Evolutionary conservation across 2,797 vertebrate genomes (phyloP).

Genomic region (Acanthiza pusilla): DNA sequence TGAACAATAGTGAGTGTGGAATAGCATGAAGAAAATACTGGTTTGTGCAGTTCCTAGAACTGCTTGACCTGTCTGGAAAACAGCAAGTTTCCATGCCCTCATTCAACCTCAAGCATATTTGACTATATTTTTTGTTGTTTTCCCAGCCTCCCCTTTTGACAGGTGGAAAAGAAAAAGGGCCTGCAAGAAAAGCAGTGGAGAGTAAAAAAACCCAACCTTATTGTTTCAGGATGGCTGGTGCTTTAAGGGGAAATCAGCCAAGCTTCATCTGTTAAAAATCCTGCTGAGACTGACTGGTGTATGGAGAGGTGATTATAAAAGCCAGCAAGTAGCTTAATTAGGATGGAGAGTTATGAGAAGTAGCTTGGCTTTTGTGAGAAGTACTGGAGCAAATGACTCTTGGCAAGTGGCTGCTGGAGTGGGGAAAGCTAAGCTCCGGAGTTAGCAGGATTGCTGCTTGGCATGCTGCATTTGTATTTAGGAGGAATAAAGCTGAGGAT

Average conservation of each 20-base stretch:
- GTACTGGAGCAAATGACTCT: slow-evolving; percentile 21
- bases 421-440: neutral
- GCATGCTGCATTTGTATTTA: neutral
- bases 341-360: slow-evolving; percentile 44
- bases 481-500: neutral
- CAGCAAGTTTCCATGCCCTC: neutral
- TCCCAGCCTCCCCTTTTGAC: neutral
- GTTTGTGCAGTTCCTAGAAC: neutral
- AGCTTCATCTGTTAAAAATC: slow-evolving; percentile 10
- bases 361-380: slow-evolving; percentile 32
- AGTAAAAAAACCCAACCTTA: neutral
- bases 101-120: neutral
- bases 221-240: neutral
- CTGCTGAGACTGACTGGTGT: slow-evolving; percentile 37
- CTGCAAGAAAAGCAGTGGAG: neutral
- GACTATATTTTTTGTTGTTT: neutral
- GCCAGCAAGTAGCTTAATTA: slow-evolving; percentile 54
- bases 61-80: neutral
- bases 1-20: neutral
- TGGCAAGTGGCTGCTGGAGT: slow-evolving; percentile 28
- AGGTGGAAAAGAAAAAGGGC: neutral
- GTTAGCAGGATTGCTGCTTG: neutral
- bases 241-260: slow-evolving; percentile 9
- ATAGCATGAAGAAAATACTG: neutral
- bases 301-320: slow-evolving; percentile 51